Evolutionary conservation across 2,797 vertebrate species (phyloP).

Genomic region (Macrochelys suwanniensis): DNA sequence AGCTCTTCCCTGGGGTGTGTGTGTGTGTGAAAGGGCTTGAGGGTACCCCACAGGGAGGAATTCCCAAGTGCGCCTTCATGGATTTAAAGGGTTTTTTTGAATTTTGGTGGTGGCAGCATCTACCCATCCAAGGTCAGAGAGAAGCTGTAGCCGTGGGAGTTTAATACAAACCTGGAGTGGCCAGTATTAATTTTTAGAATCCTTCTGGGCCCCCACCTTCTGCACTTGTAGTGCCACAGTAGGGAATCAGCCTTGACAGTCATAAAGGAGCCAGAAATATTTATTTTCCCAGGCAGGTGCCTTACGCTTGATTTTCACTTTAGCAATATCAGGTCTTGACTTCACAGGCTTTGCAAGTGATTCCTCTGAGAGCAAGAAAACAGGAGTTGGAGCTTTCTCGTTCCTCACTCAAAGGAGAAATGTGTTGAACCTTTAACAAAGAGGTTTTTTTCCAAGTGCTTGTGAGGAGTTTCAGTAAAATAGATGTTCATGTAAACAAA

Average conservation of each 20-base stretch:
- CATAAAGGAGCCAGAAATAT: neutral
- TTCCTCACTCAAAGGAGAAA: neutral
- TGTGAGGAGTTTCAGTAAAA: neutral
- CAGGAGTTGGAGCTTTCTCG: neutral
- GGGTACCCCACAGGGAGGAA: no score
- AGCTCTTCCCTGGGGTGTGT: no score
- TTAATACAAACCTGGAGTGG: no score
- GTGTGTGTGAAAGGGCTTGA: no score
- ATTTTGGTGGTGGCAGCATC: no score
- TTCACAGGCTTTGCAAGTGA: neutral
- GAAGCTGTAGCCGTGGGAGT: no score
- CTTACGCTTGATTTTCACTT: neutral
- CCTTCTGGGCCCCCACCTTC: no score
- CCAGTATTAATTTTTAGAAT: no score
- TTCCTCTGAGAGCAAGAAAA: neutral
- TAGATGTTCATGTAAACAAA: fast-evolving
- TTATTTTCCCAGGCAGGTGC: neutral
- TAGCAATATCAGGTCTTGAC: neutral
- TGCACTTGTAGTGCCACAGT: no score
- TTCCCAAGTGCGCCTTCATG: no score
- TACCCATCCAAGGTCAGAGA: no score
- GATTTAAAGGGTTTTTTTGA: no score
- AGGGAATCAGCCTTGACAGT: neutral
- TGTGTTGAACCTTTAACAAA: neutral
- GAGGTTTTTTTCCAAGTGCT: neutral